These are phyloP conservation scores for Paedocypris micromegethes DNA, from an alignment of 2,797 vertebrate genomes.

Conservation along the genomic window DNA sequence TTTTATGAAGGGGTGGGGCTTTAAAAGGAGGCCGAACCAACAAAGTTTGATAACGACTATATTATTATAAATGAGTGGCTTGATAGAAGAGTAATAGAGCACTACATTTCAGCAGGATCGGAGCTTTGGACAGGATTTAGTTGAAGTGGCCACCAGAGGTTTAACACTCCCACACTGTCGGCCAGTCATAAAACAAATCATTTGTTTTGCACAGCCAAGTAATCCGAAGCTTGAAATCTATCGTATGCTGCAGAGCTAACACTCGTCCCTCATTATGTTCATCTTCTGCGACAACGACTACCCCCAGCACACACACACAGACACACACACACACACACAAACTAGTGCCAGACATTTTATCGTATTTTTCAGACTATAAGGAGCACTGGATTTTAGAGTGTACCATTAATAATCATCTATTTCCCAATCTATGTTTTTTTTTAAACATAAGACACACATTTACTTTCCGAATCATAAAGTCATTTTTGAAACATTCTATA, in stretches of 20 bases:
- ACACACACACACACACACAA: neutral
- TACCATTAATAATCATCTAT: too few relatives aligned
- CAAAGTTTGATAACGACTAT: too few relatives aligned
- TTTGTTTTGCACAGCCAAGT: neutral
- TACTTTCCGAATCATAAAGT: too few relatives aligned
- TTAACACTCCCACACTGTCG: neutral
- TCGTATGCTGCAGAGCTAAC: neutral
- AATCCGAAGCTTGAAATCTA: slow-evolving; percentile 4
- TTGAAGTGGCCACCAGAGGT: neutral
- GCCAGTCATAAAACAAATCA: slow-evolving; percentile 2
- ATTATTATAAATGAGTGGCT: neutral
- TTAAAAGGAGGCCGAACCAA: too few relatives aligned
- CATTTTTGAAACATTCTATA: too few relatives aligned
- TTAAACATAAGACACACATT: too few relatives aligned
- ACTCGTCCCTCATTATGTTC: neutral
- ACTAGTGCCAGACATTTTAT: too few relatives aligned
- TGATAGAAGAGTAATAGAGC: neutral
- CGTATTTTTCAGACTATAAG: too few relatives aligned
- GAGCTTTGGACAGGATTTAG: neutral
- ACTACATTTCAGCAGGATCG: neutral
- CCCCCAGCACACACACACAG: neutral
- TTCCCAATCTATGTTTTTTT: too few relatives aligned
- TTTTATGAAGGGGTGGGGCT: too few relatives aligned
- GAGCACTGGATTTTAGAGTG: too few relatives aligned
- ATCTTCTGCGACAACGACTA: neutral